Evolutionary conservation across 1,140 invertebrate species (phyloP), one percentile per base, ranked within the genome.

Genomic region (Hylaeus anthracinus): DNA sequence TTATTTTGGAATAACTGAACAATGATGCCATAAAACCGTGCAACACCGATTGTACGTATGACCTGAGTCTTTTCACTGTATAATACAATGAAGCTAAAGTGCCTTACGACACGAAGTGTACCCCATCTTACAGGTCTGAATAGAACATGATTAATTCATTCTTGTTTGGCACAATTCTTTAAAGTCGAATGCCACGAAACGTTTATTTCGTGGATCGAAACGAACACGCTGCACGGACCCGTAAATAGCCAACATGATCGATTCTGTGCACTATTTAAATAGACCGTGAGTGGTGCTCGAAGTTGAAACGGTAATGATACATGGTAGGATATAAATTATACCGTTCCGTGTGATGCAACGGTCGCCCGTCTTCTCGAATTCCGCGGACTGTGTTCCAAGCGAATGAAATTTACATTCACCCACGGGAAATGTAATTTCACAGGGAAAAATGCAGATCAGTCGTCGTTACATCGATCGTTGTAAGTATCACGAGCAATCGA

Each of bases 241-340:
- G 41, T 74, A 65, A 53, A 53, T 65, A 41, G 26, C 51, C 58
- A 1, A 39, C 43, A 43, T 55, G 72, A 74, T 74, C 61, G 72
- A 65, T 65, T 3, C 61, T 14, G 14, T 14, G 39, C 37, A n/a
- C 48, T 61, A 61, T 65, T 74, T 74, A 74, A 65, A 74, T 65
- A 26, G 72, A 65, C 39, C 61, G 48, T 14, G 72, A 64, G 51
- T 53, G 37, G 48, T 55, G 37, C 72, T 73, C 45, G 41, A 73
- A 43, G 61, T 65, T 74, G 72, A 74, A 74, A 74, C 72, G 39
- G 15, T 65, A 74, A 74, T 74, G 72, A 74, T 65, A 65, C 72
- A 53, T 61, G 48, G n/a, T 74, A 3, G 10, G 61, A 65, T 45
- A 65, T 74, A 74, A 74, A 74, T 74, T 74, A 55, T n/a, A 74